Conservation (phyloP, 2,888 invertebrate genomes). For the Campaea margaritaria region DNA sequence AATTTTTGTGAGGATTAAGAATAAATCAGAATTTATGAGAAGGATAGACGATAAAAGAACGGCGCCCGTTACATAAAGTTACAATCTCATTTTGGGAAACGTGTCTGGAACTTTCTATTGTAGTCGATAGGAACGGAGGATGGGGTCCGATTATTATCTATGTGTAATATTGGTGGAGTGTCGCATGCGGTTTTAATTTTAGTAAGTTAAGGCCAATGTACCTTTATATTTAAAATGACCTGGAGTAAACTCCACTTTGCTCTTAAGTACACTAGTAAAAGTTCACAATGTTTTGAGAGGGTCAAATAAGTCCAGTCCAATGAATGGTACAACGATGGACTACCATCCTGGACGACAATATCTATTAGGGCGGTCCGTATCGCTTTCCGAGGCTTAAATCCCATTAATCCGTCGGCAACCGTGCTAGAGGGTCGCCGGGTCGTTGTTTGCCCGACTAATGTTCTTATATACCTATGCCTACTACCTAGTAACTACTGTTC, state of each 20-base stretch:
- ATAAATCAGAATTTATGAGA: slow-evolving; percentile 26
- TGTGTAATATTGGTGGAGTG: too few species aligned
- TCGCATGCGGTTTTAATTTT: too few species aligned
- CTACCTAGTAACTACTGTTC: slow-evolving; percentile 3
- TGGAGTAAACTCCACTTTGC: background rate
- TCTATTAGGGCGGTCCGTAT: slow-evolving; percentile 19
- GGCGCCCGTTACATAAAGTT: slow-evolving; percentile 14
- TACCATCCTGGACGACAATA: slow-evolving; percentile 13
- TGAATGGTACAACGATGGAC: background rate
- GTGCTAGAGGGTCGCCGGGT: slow-evolving; percentile 42
- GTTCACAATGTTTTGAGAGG: background rate
- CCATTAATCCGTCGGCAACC: slow-evolving; percentile 36
- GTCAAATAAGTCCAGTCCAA: background rate
- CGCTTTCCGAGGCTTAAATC: slow-evolving; percentile 41
- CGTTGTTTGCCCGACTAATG: slow-evolving; percentile 50
- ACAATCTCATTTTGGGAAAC: slow-evolving; percentile 14
- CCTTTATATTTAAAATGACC: too few species aligned
- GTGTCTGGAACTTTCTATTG: slow-evolving; percentile 12
- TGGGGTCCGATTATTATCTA: too few species aligned
- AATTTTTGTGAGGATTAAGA: slow-evolving; percentile 8
- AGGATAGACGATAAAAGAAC: slow-evolving; percentile 14
- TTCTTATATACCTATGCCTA: slow-evolving; percentile 14
- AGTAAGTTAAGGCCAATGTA: too few species aligned
- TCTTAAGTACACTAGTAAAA: too few species aligned
- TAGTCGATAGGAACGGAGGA: slow-evolving; percentile 1